Conservation (phyloP, 2,113 vertebrate genomes). For the cattle (Bos taurus) region ARS-UCD2.0 NC_037334.1:33858501-33859000, state of each 20-base stretch:
- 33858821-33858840: not conserved
- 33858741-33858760: not conserved
- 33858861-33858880: not conserved
- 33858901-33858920: not conserved
- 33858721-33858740: not conserved
- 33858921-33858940: not conserved
- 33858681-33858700: not conserved
- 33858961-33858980: not conserved
- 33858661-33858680: not conserved
- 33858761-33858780: not conserved
- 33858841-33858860: not conserved
- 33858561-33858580: not conserved
- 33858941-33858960: not conserved
- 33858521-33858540: not conserved
- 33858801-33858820: not conserved
- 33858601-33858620: not conserved
- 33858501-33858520: not conserved
- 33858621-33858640: not conserved
- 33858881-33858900: not conserved
- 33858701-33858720: not conserved
- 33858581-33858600: not conserved
- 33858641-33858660: not conserved
- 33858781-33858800: not conserved
- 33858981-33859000: not conserved
- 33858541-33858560: not conserved